phyloP scores from a whole-genome alignment of 2,888 invertebrate species.

The Antitype chi region DNA sequence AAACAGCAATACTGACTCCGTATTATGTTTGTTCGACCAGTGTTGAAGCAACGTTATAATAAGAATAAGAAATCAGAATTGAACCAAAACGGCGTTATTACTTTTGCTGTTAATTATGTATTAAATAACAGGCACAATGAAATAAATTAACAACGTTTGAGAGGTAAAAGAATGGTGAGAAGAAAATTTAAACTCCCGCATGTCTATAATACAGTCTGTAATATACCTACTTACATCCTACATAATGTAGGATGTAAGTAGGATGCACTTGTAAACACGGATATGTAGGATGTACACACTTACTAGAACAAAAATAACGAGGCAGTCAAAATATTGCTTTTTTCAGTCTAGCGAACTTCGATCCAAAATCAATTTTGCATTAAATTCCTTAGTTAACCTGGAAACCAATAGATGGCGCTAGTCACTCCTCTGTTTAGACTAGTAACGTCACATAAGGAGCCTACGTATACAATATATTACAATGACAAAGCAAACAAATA shows the following conservation, averaged over 20 bases:
- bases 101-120: background rate
- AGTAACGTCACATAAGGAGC: background rate
- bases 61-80: background rate
- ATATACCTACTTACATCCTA: background rate
- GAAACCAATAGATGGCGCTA: conserved; percentile 46
- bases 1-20: background rate
- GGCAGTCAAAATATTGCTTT: background rate
- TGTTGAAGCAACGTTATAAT: background rate
- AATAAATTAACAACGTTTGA: background rate
- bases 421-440: background rate
- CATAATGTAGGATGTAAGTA: too few species aligned
- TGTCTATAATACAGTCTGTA: background rate
- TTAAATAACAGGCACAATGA: background rate
- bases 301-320: background rate
- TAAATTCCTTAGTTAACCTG: background rate
- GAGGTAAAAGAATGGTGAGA: background rate
- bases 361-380: background rate
- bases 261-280: background rate
- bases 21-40: background rate
- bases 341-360: background rate
- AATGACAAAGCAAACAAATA: conserved; percentile 7
- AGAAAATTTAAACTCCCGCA: background rate
- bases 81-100: background rate
- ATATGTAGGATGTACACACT: background rate
- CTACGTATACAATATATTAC: background rate